Base-by-base conservation (phyloP, 2,113 vertebrate genomes). In the Platichthys flesus region DNA sequence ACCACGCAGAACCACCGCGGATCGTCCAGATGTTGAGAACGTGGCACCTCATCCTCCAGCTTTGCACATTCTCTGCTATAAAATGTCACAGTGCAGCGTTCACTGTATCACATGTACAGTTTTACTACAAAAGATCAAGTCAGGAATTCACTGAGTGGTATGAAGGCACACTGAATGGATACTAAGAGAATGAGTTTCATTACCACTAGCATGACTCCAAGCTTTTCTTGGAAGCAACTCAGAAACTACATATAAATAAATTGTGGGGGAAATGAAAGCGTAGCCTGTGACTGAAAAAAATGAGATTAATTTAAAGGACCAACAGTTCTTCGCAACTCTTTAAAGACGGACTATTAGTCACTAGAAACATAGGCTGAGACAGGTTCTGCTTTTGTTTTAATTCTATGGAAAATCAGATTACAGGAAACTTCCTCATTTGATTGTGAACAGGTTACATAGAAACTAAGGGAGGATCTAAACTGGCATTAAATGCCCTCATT, bases 361-460 rank as follows among this genome's bases (percentile, higher is more conserved):
- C 7, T 20, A 20, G 49, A 51, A 20, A n/a, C 49, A 51, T 16
- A 20, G 15, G 49, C 42, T 45, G 49, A 20, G 49, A n/a, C 49
- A n/a, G 15, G 5, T 45, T 45, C 10, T 15, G 37, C 14, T 67
- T 77, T 64, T 47, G 1, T n/a, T 73, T 64, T 20, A 64, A 35
- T 67, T 82, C 1, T 40, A n/a, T 1, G 3, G 21, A 81, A 68
- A 66, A 78, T 1, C 9, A 0, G 31, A 68, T 66, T 47, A 60
- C 7, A 67, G 24, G 21, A 37, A 37, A 37, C 35, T 37, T 31
- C 31, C 31, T 31, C 31, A 31, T 7, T 31, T 31, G 31, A 31
- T 31, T 31, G 5, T 31, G 31, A 31, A 31, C 31, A 31, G 31
- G 31, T 31, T 31, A 31, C 31, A 31, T 31, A 31, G 31, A 31